phyloP scores from a whole-genome alignment of 2,113 vertebrate genomes.

The Onychorhynchus coronatus region DNA sequence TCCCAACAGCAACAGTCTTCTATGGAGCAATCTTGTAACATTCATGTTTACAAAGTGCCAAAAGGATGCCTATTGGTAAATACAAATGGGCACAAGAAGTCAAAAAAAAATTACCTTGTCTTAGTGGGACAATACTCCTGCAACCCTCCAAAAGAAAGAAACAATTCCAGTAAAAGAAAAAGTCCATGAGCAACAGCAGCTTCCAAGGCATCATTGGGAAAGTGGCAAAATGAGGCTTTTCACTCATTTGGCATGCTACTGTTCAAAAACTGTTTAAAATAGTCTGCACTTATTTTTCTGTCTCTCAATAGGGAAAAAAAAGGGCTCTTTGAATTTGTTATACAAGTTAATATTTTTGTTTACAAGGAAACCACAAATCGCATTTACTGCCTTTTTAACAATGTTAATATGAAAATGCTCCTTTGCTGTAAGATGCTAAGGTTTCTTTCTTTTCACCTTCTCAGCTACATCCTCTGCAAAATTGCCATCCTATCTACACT shows the following conservation, averaged over 20 bases:
- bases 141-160: neutral
- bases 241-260: neutral
- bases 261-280: neutral
- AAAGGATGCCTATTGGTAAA: neutral
- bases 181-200: neutral
- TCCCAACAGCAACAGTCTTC: neutral
- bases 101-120: neutral
- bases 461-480: neutral
- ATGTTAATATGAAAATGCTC: neutral
- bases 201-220: neutral
- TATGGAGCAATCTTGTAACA: neutral
- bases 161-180: neutral
- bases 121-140: neutral
- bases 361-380: neutral
- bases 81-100: accelerated
- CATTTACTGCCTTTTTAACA: neutral
- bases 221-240: neutral
- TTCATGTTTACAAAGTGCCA: neutral
- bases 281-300: neutral
- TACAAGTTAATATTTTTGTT: neutral
- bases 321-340: neutral
- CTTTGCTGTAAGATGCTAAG: neutral
- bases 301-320: neutral
- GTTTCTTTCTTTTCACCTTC: neutral
- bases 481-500: neutral